A percentile compares a stretch with the other conserved stretches of the same genome.
Conservation (phyloP, 2,113 vertebrate genomes). For the Calidris pugnax region DNA sequence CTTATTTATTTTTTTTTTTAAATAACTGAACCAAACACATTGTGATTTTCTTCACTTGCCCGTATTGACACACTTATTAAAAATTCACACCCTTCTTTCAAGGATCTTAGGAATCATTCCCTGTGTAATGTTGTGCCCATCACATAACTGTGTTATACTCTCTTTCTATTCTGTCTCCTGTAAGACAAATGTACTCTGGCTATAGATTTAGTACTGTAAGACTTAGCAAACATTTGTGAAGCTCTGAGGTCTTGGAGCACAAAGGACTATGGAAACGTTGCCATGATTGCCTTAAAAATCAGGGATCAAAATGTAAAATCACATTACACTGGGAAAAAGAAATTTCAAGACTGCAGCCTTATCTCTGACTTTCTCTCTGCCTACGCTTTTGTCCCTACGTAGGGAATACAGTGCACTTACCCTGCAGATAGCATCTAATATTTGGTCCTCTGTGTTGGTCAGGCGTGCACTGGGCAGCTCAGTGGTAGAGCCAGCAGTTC, state of each 20-base stretch:
- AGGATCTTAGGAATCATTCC: not conserved
- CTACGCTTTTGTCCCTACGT: fast-evolving
- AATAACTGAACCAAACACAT: not conserved
- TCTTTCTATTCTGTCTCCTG: not conserved
- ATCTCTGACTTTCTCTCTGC: not conserved
- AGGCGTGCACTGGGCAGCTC: not conserved
- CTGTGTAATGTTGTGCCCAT: not conserved
- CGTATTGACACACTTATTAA: not conserved
- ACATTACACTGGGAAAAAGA: not conserved
- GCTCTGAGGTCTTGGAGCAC: not conserved
- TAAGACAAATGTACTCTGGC: not conserved
- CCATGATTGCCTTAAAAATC: not conserved
- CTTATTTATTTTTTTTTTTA: not conserved
- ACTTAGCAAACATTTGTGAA: not conserved
- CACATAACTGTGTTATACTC: not conserved
- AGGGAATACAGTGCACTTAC: not conserved
- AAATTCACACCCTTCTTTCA: not conserved
- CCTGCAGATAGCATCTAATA: not conserved
- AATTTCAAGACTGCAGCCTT: not conserved
- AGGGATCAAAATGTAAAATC: not conserved
- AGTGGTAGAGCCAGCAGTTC: not conserved
- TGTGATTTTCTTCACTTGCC: not conserved
- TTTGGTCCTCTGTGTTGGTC: not conserved
- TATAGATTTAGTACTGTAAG: not conserved
- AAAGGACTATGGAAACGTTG: not conserved